A percentile compares a stretch with the other conserved stretches of the same genome.
phyloP scores from a whole-genome alignment of 2,888 invertebrate genomes.

The Opisthograptis luteolata region DNA sequence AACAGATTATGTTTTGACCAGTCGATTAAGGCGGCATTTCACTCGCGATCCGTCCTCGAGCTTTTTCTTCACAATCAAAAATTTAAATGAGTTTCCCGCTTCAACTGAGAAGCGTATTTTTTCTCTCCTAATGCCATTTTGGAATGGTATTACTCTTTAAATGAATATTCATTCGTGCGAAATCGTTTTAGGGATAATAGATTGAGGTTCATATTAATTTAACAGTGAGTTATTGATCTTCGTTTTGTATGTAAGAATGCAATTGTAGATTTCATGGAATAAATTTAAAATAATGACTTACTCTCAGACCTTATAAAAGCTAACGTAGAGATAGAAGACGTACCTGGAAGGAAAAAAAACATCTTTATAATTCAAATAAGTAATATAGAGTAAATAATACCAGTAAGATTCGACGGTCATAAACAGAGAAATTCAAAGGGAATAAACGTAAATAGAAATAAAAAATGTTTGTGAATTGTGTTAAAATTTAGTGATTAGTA shows the following conservation, averaged over 20 bases:
- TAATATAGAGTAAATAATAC: not conserved
- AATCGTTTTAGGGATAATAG: constrained; percentile 82
- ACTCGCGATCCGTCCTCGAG: constrained; percentile 49
- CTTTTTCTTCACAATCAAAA: constrained; percentile 75
- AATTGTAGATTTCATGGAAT: not conserved
- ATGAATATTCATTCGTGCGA: constrained; percentile 82
- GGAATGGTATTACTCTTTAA: constrained; percentile 75
- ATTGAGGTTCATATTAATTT: constrained; percentile 77
- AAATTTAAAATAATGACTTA: too few relatives aligned
- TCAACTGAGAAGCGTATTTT: constrained; percentile 66
- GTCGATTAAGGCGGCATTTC: constrained; percentile 61
- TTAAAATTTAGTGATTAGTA: not conserved
- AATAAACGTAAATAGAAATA: not conserved
- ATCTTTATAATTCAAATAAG: not conserved
- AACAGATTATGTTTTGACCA: constrained; percentile 60
- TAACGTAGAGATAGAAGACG: not conserved
- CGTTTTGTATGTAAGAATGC: constrained; percentile 56
- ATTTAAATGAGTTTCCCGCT: constrained; percentile 78
- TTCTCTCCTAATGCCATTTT: constrained; percentile 74
- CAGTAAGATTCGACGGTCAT: not conserved
- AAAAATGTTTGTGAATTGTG: too few relatives aligned
- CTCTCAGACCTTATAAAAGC: too few relatives aligned
- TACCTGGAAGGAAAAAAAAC: constrained; percentile 5
- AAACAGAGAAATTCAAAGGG: not conserved
- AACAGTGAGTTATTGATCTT: constrained; percentile 71